A percentile compares a stretch with the other conserved stretches of the same genome.
These are phyloP conservation scores for Meiosimyza platycephala DNA, from an alignment of 2,888 invertebrate species.

Conservation along the genomic window DNA sequence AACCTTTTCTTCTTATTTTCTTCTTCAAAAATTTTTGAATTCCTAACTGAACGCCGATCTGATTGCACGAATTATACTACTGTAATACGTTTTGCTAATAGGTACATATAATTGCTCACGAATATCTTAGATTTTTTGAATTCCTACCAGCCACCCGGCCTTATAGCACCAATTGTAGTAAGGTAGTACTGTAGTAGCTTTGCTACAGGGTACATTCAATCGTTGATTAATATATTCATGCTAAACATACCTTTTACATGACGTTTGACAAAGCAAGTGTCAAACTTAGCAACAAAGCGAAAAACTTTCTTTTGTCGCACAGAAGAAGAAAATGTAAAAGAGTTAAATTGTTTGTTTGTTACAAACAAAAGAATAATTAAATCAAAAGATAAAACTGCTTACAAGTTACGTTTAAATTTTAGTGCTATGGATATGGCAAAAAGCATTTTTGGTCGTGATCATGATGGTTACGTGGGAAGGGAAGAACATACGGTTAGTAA, in stretches of 20 bases:
- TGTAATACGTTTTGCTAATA: no score
- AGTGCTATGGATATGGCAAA: conserved; percentile 82
- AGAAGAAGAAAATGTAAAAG: conserved; percentile 13
- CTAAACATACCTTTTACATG: background rate
- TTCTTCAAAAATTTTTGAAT: no score
- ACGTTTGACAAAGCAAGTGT: conserved; percentile 29
- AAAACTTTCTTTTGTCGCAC: background rate
- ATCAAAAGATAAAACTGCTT: background rate
- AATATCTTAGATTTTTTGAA: no score
- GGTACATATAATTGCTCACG: no score
- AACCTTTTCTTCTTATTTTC: no score
- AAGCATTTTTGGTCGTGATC: conserved; percentile 88
- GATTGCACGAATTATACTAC: no score
- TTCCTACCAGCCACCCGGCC: no score
- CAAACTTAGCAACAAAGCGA: conserved; percentile 28
- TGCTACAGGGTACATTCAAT: no score
- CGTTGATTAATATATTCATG: no score
- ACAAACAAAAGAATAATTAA: conserved; percentile 6
- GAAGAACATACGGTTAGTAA: conserved; percentile 79
- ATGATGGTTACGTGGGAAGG: conserved; percentile 91
- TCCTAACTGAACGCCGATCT: no score
- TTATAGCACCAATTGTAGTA: no score
- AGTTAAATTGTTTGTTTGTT: conserved; percentile 23
- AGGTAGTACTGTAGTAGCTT: no score
- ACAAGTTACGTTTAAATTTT: background rate